Conservation (phyloP, 2,113 vertebrate genomes). For the Triplophysa siluroides region DNA sequence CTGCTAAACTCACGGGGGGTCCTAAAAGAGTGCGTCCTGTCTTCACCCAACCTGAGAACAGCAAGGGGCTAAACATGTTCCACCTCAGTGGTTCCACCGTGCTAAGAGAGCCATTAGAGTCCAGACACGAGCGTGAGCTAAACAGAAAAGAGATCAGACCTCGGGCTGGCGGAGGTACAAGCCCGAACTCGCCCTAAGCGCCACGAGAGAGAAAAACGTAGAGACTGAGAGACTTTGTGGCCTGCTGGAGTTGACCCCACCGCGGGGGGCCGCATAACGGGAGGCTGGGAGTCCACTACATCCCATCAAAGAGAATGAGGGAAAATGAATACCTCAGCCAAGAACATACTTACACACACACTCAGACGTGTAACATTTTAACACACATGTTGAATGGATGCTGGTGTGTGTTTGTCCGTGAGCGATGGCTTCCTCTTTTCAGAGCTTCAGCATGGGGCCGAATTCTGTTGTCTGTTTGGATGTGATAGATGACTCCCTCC, state of each 20-base stretch:
- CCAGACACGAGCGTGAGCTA: constrained; percentile 30
- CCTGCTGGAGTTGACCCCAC: constrained; percentile 56
- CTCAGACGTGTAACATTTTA: constrained; percentile 4
- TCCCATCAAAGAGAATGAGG: constrained; percentile 57
- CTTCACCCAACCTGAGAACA: constrained; percentile 73
- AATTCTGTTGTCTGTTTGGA: constrained; percentile 74
- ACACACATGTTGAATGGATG: constrained; percentile 64
- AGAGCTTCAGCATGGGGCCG: constrained; percentile 73
- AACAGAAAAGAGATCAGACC: constrained; percentile 41
- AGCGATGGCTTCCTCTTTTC: constrained; percentile 78
- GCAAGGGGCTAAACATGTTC: constrained; percentile 77
- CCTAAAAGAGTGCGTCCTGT: constrained; percentile 59
- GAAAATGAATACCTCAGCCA: constrained; percentile 40
- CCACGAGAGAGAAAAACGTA: constrained; percentile 44
- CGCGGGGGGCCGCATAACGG: constrained; percentile 57
- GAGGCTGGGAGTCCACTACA: constrained; percentile 44
- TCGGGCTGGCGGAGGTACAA: constrained; percentile 36
- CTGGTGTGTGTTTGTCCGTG: constrained; percentile 74
- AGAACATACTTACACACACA: constrained; percentile 36
- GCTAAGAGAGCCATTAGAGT: constrained; percentile 71
- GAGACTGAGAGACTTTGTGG: constrained; percentile 49
- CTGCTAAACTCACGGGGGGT: constrained; percentile 60
- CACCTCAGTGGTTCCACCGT: constrained; percentile 67
- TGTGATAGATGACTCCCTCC: constrained; percentile 73
- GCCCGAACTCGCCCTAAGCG: constrained; percentile 28